Base-by-base conservation (phyloP, 2,797 vertebrate genomes). In the Anguilla marmorata region DNA sequence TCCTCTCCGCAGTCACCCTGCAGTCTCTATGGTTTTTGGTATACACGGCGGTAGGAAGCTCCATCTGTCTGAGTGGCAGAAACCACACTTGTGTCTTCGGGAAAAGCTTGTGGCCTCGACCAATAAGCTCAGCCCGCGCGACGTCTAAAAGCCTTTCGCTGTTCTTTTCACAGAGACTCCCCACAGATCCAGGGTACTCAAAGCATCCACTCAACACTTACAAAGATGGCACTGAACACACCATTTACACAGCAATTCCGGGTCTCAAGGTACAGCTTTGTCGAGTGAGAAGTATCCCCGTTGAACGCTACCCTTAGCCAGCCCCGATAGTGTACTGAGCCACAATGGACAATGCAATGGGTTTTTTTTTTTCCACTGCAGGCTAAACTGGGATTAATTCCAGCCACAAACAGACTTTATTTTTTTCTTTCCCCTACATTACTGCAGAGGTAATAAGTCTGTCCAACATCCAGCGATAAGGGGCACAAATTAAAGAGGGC, bases 111-210 rank as follows among this genome's bases (percentile, higher is more conserved):
- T 27, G 85, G 24, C 3, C 41, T 63, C 3, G 45, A 86, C 85
- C 37, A 41, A 86, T 45, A 12, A 41, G 60, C 85, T 21, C 37
- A 14, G 19, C 11, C 33, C n/a, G 60, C 45, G 41, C 37, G 85
- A 63, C 45, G 33, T 41, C 60, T 45, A 69, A 86, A 86, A 86
- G 60, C 85, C 30, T 69, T 86, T 48, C n/a, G 33, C 9, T 86
- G 58, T 69, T 69, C 41, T 69, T 63, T 72, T 45, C 37, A 41
- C 37, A 41, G 60, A 33, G 21, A 21, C 19, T 63, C 41, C 85
- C 60, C 37, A 4, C 83, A 16, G 83, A 85, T 56, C 12, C n/a
- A 1, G 52, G 52, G 83, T 58, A n/a, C 83, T 85, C 7, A 30
- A 56, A 24, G 48, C 50, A 16, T 24, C 30, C 82, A 56, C 45